Conservation (phyloP, 92 coral and sea anemone genomes). For the Heliopora coerulea region DNA sequence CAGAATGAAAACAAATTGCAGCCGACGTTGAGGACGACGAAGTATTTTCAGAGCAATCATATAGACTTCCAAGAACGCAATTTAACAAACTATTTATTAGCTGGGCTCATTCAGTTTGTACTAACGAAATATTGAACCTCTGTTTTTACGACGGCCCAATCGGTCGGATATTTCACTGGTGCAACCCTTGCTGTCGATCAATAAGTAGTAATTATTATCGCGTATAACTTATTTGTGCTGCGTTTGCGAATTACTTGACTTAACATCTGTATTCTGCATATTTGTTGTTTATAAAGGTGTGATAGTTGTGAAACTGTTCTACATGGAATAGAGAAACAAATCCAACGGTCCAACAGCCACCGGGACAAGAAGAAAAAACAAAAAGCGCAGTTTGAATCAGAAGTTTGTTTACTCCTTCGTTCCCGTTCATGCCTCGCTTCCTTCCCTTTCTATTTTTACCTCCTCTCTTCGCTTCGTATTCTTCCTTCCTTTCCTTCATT, state of each 20-base stretch:
- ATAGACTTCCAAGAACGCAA: too few relatives aligned
- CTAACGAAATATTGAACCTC: too few relatives aligned
- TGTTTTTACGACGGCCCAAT: too few relatives aligned
- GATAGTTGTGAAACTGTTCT: constrained; percentile 89
- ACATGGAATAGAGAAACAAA: constrained; percentile 94
- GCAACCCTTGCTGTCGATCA: background rate
- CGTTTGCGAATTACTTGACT: background rate
- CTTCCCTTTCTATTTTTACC: background rate
- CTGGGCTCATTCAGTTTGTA: too few relatives aligned
- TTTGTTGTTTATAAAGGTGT: constrained; percentile 62
- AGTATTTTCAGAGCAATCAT: too few relatives aligned
- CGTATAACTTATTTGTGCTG: background rate
- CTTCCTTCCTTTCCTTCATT: constrained; percentile 6
- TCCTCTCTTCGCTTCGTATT: background rate
- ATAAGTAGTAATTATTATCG: background rate
- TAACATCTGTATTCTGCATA: background rate
- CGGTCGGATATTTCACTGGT: too few relatives aligned
- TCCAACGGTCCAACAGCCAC: constrained; percentile 83
- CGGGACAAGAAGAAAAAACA: constrained; percentile 80
- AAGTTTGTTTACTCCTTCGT: constrained; percentile 48
- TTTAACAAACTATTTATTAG: too few relatives aligned
- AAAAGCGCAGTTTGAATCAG: constrained; percentile 81
- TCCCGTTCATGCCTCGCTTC: background rate
- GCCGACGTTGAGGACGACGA: too few relatives aligned
- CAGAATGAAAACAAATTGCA: too few relatives aligned